Evolutionary conservation across 2,888 invertebrate genomes (phyloP).

Genomic region (Hetaerina titia): DNA sequence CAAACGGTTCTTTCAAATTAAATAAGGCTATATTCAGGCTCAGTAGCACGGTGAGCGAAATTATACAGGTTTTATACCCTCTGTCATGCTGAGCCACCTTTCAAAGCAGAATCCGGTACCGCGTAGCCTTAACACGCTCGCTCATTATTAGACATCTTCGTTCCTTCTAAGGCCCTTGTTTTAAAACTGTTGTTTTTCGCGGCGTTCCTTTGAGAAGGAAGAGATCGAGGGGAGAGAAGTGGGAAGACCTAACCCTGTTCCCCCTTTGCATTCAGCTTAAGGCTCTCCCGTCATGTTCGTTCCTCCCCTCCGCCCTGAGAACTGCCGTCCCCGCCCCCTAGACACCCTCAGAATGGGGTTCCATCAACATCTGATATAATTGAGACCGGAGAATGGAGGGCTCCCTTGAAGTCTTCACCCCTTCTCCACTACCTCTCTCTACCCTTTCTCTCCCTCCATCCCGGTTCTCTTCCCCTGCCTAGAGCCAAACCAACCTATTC

Average conservation of each 20-base stretch:
- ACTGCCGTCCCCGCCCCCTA: not conserved
- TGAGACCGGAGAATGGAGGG: conserved; percentile 3
- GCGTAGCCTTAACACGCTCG: not conserved
- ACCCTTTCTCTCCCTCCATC: no score
- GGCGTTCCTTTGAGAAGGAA: not conserved
- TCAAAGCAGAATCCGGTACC: not conserved
- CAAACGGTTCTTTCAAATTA: not conserved
- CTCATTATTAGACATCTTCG: not conserved
- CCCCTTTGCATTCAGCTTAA: not conserved
- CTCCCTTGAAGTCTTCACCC: not conserved
- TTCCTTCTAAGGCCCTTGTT: not conserved
- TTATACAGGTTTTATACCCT: not conserved
- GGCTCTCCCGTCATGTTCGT: not conserved
- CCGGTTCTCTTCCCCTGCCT: no score
- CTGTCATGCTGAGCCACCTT: not conserved
- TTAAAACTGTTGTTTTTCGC: not conserved
- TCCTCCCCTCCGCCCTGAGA: not conserved
- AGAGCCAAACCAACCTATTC: no score
- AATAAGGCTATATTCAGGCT: not conserved
- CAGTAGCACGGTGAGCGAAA: not conserved
- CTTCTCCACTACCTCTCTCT: no score
- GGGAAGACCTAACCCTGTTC: not conserved
- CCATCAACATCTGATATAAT: conserved; percentile 44
- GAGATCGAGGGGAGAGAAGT: not conserved
- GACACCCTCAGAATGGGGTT: conserved; percentile 20